These are phyloP conservation scores for Erannis defoliaria DNA, from an alignment of 2,888 invertebrate genomes.

Conservation along the genomic window DNA sequence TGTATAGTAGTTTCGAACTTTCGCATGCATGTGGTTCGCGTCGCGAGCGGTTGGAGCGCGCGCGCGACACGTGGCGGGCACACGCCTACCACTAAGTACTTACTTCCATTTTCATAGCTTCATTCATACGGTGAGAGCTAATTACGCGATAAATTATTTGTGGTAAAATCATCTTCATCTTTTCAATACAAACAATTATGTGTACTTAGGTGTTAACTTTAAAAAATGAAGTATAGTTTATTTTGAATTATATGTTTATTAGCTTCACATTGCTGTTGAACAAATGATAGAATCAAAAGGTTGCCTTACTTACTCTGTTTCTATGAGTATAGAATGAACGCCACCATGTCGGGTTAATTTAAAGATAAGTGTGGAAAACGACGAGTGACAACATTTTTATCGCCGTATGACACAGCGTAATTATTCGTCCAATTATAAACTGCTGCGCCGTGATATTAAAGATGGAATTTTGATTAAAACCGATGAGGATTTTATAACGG, in stretches of 20 bases:
- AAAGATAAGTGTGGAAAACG: slow-evolving; percentile 60
- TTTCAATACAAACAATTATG: slow-evolving; percentile 3
- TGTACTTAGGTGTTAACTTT: slow-evolving; percentile 12
- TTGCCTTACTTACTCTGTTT: background rate
- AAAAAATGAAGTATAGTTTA: too few species aligned
- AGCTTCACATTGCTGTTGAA: slow-evolving; percentile 9
- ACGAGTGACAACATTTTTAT: slow-evolving; percentile 62
- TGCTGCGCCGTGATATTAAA: slow-evolving; percentile 73
- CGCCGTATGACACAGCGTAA: slow-evolving; percentile 69
- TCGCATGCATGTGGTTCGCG: slow-evolving; percentile 19
- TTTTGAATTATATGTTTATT: slow-evolving; percentile 8
- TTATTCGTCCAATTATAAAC: slow-evolving; percentile 77
- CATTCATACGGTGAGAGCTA: slow-evolving; percentile 14
- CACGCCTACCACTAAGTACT: slow-evolving; percentile 52
- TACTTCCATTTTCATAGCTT: slow-evolving; percentile 54
- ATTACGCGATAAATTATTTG: slow-evolving; percentile 22
- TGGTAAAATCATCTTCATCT: slow-evolving; percentile 15
- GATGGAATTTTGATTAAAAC: slow-evolving; percentile 82
- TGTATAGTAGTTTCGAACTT: slow-evolving; percentile 13
- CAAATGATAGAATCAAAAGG: slow-evolving; percentile 18
- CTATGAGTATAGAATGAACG: slow-evolving; percentile 1
- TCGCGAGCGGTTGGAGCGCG: slow-evolving; percentile 50
- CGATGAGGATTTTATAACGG: slow-evolving; percentile 79
- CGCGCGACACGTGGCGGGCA: slow-evolving; percentile 59
- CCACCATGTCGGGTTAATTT: slow-evolving; percentile 45